phyloP scores from a whole-genome alignment of 2,113 vertebrate species.

The Tupaia chinensis region DNA sequence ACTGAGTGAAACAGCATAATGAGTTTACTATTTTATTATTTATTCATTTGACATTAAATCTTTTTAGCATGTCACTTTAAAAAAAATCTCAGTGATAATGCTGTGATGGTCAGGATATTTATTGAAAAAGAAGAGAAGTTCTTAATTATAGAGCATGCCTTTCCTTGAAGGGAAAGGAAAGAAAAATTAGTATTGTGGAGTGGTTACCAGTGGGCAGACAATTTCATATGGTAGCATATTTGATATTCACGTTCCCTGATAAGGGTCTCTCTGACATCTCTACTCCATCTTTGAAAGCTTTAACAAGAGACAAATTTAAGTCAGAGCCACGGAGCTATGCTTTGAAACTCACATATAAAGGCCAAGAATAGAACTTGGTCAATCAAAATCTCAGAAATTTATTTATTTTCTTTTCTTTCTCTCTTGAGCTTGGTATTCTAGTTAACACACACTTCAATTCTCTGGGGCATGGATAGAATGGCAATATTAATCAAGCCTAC shows the following conservation, averaged over 20 bases:
- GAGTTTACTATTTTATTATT: slow-evolving; percentile 25
- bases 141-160: neutral
- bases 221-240: slow-evolving; percentile 10
- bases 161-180: slow-evolving; percentile 19
- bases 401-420: neutral
- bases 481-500: neutral
- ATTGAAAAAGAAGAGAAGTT: neutral
- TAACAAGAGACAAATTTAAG: neutral
- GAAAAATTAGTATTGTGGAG: slow-evolving; percentile 27
- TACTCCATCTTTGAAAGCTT: neutral
- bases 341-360: neutral
- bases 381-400: neutral
- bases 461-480: neutral
- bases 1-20: neutral
- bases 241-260: slow-evolving; percentile 24
- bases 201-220: neutral
- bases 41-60: slow-evolving; percentile 22
- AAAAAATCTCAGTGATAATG: slow-evolving; percentile 8
- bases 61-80: slow-evolving; percentile 24
- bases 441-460: neutral
- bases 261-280: neutral
- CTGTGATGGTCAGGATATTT: neutral
- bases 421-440: neutral
- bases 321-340: neutral
- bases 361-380: neutral